Evolutionary conservation across 2,888 invertebrate genomes (phyloP).

Genomic region (Neuroscelio doddi): DNA sequence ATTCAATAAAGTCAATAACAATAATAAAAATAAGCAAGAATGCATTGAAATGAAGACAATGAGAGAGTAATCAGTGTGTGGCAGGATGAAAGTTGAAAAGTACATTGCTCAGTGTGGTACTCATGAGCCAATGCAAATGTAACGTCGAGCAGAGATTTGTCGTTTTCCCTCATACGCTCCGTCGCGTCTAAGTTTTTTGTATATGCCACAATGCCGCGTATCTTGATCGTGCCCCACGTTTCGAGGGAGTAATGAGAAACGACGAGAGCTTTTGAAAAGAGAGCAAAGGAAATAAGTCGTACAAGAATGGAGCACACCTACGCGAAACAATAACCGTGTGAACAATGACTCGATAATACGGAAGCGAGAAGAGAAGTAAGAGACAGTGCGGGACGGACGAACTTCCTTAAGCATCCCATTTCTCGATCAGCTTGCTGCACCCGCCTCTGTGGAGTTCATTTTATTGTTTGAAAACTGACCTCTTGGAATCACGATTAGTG

Average conservation of each 20-base stretch:
- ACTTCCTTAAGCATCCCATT: slow-evolving; percentile 16
- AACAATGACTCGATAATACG: slow-evolving; percentile 50
- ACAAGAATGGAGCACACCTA: slow-evolving; percentile 45
- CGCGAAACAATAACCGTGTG: slow-evolving; percentile 47
- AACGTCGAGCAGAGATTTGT: slow-evolving; percentile 36
- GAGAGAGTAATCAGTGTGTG: slow-evolving; percentile 9
- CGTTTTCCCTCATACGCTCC: slow-evolving; percentile 39
- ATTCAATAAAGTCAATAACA: too few relatives aligned
- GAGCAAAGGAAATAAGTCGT: slow-evolving; percentile 44
- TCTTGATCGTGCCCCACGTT: slow-evolving; percentile 44
- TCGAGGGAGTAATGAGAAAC: slow-evolving; percentile 43
- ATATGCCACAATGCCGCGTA: slow-evolving; percentile 43
- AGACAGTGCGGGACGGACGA: slow-evolving; percentile 10
- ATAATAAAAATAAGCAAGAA: not conserved
- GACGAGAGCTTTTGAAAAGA: slow-evolving; percentile 45
- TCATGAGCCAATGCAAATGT: slow-evolving; percentile 43
- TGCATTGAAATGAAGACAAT: slow-evolving; percentile 1
- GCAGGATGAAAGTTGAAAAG: slow-evolving; percentile 22
- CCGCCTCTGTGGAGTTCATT: not conserved
- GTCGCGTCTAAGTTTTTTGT: slow-evolving; percentile 42
- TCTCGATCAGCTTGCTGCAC: slow-evolving; percentile 13
- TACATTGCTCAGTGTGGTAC: slow-evolving; percentile 25
- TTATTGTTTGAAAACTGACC: too few relatives aligned
- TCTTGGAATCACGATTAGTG: too few relatives aligned
- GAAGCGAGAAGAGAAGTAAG: slow-evolving; percentile 34